Percentiles rank a stretch among this genome's conserved stretches.
phyloP scores from a whole-genome alignment of 2,113 vertebrate genomes.

The Condylura cristata region DNA sequence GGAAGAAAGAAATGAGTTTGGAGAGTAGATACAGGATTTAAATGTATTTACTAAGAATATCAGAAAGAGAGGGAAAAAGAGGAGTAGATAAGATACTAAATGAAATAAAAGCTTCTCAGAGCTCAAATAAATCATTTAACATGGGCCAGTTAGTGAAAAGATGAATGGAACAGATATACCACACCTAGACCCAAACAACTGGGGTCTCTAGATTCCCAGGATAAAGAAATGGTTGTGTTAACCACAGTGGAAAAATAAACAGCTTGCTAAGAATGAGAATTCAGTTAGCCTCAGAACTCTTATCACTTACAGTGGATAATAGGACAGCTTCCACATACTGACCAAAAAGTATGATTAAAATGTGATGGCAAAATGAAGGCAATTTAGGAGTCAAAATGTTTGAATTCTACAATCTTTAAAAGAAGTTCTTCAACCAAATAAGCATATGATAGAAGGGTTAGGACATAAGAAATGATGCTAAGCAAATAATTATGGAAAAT shows the following conservation, averaged over 20 bases:
- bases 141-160: slow-evolving; percentile 4
- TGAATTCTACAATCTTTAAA: slow-evolving; percentile 15
- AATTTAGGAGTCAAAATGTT: neutral
- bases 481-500: neutral
- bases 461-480: neutral
- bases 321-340: neutral
- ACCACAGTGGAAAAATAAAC: neutral
- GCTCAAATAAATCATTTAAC: slow-evolving; percentile 16
- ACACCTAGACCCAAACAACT: neutral
- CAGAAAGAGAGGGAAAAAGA: neutral
- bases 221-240: slow-evolving; percentile 1
- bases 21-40: neutral
- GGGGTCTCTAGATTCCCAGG: neutral
- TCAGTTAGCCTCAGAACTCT: neutral
- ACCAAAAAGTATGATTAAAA: slow-evolving; percentile 12
- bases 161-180: slow-evolving; percentile 22
- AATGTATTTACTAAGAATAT: neutral
- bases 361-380: neutral
- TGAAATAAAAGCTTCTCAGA: neutral
- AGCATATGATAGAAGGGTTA: neutral
- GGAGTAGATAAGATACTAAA: neutral
- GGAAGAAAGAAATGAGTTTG: neutral
- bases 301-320: neutral
- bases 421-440: neutral
- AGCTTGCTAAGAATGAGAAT: neutral